phyloP scores from a whole-genome alignment of 2,113 vertebrate species.

The Melanerpes aurifrons region DNA sequence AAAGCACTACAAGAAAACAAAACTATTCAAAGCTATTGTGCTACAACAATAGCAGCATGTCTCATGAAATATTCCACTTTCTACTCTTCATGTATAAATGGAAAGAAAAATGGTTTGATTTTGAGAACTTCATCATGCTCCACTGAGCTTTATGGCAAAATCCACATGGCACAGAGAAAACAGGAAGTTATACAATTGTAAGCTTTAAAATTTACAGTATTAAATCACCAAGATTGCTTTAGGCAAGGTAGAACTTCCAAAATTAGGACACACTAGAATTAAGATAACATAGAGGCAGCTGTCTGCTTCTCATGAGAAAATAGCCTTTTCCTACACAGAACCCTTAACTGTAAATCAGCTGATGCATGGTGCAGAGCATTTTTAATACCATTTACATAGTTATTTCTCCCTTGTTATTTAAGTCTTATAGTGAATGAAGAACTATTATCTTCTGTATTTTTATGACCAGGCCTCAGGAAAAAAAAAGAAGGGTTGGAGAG shows the following conservation, averaged over 20 bases:
- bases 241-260: neutral
- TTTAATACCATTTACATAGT: neutral
- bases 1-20: neutral
- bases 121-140: neutral
- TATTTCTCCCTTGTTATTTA: neutral
- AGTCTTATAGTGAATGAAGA: neutral
- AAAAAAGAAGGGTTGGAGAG: neutral
- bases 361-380: neutral
- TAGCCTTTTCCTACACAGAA: neutral
- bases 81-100: neutral
- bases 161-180: neutral
- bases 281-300: neutral
- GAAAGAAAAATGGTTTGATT: slow-evolving; percentile 17
- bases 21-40: slow-evolving; percentile 19
- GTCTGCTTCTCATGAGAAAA: neutral
- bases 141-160: neutral
- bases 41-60: slow-evolving; percentile 19
- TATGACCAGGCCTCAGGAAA: neutral
- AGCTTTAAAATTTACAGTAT: neutral
- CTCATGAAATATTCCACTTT: neutral
- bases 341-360: neutral
- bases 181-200: neutral
- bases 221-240: neutral
- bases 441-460: neutral
- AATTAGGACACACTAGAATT: neutral